These are phyloP conservation scores for Sinocyclocheilus anshuiensis DNA, from an alignment of 2,113 vertebrate genomes.

Conservation along the genomic window DNA sequence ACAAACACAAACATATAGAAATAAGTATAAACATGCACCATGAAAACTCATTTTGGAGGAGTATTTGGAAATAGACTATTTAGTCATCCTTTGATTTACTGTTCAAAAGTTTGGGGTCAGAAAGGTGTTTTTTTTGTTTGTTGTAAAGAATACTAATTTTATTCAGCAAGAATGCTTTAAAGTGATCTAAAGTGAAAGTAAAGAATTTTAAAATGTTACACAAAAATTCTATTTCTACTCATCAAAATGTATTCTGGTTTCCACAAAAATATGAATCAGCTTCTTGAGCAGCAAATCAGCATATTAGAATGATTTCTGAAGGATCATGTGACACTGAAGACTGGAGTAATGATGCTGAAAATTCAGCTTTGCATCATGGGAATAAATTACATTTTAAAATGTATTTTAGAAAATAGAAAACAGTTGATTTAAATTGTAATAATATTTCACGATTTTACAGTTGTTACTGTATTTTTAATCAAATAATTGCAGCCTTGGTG, in stretches of 20 bases:
- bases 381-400: not conserved
- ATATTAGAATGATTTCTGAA: not conserved
- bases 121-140: not conserved
- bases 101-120: not conserved
- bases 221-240: too few species aligned
- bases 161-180: not conserved
- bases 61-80: not conserved
- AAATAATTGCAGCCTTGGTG: not conserved
- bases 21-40: not conserved
- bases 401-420: not conserved
- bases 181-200: not conserved
- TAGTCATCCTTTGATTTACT: not conserved
- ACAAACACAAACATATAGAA: not conserved
- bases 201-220: too few species aligned
- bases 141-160: not conserved
- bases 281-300: not conserved
- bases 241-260: conserved; percentile 2
- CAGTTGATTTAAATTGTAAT: not conserved
- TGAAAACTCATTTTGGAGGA: not conserved
- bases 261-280: not conserved
- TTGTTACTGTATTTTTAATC: not conserved
- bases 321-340: not conserved
- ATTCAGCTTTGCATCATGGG: not conserved
- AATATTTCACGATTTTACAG: not conserved
- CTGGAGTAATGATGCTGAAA: not conserved